Percentiles rank a stretch among this genome's conserved stretches.
phyloP scores from a whole-genome alignment of 64 coral and sea anemone species.

The Montipora capricornis region DNA sequence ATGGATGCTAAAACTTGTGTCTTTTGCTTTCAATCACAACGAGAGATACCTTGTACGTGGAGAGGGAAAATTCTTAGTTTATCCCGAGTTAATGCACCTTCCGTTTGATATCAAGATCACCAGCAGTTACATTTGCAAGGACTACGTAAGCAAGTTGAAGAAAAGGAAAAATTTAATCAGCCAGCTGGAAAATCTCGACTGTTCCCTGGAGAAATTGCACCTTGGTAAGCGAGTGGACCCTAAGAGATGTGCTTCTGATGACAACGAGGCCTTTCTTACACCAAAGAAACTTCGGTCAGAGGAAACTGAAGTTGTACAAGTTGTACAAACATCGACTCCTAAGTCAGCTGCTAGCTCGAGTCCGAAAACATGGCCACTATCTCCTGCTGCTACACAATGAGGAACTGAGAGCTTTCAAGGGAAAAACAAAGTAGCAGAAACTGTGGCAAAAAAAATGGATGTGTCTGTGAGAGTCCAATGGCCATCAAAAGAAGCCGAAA shows the following conservation, averaged over 20 bases:
- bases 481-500: slow-evolving; percentile 19
- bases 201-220: background rate
- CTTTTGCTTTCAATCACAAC: no score
- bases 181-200: background rate
- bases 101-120: background rate
- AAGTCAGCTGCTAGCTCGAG: no score
- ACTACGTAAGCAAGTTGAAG: background rate
- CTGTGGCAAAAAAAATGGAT: background rate
- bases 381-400: background rate
- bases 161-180: background rate
- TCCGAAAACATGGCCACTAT: no score
- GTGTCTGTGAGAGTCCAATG: slow-evolving; percentile 1
- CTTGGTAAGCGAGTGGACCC: background rate
- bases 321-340: no score
- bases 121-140: background rate
- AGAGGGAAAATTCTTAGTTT: no score
- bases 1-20: no score
- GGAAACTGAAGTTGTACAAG: no score
- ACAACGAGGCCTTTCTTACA: background rate
- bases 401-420: background rate
- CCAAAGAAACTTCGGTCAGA: no score
- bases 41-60: no score
- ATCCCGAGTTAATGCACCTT: no score
- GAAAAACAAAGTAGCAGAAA: background rate
- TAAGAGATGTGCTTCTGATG: background rate